phyloP scores from a whole-genome alignment of 2,888 invertebrate species.

The Thecophora atra region DNA sequence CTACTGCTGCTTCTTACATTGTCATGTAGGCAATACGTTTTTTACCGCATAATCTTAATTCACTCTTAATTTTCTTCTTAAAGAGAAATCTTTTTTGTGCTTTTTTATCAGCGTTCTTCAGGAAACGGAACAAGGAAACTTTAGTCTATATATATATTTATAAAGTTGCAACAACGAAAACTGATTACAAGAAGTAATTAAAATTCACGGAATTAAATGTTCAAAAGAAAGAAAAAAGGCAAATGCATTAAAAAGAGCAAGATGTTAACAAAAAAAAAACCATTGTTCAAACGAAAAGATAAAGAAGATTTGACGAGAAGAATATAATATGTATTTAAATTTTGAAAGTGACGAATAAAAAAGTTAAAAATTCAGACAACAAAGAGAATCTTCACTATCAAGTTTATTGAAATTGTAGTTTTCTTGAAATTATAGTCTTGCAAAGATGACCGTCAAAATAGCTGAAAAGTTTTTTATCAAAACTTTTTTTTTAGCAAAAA shows the following conservation, averaged over 20 bases:
- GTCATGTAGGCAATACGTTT: constrained; percentile 49
- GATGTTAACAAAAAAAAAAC: too few species aligned
- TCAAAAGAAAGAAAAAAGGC: constrained; percentile 39
- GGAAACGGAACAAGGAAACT: constrained; percentile 44
- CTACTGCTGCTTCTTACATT: constrained; percentile 39
- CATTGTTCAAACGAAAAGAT: too few species aligned
- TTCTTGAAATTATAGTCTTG: too few species aligned
- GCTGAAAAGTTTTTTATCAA: too few species aligned
- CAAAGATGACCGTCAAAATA: constrained; percentile 7
- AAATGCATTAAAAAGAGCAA: constrained; percentile 14
- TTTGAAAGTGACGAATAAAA: too few species aligned
- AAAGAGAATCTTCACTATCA: too few species aligned
- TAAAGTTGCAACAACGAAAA: constrained; percentile 62
- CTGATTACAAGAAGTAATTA: constrained; percentile 65
- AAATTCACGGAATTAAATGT: constrained; percentile 59
- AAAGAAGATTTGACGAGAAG: too few species aligned
- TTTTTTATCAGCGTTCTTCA: constrained; percentile 3
- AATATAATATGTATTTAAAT: too few species aligned
- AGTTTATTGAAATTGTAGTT: too few species aligned
- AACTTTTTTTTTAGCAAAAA: too few species aligned
- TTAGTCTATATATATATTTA: constrained; percentile 57
- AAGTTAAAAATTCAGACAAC: too few species aligned
- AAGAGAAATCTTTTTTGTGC: background rate
- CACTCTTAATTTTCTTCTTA: background rate
- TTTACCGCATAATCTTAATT: constrained; percentile 35